Base-by-base conservation (phyloP, 2,797 vertebrate genomes). In the Rhinophrynus dorsalis region DNA sequence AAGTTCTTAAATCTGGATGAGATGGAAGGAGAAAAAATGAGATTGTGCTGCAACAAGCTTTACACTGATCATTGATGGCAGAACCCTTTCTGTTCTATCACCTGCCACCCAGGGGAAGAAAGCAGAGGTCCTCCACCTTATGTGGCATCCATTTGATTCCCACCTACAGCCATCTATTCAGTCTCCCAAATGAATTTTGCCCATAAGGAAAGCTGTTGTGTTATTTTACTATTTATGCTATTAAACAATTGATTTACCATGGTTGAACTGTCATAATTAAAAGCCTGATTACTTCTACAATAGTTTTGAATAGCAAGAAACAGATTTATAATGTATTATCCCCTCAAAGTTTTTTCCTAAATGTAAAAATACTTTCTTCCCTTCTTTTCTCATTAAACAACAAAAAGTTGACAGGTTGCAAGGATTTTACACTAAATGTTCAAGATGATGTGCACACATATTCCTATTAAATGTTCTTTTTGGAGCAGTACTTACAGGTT, bases 381-480 rank as follows among this genome's bases (percentile, higher is more conserved):
- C n/a, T n/a, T n/a, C n/a, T n/a, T 52, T 15, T 64, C 13, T 51
- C 33, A 66, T 66, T 66, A 66, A 21, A 57, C 54, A 33, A 30
- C 27, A 18, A 42, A 27, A 58, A 15, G 57, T 66, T 57, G 33
- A 15, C 40, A 65, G 32, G 27, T 62, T 59, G 65, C 12, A 37
- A 64, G 60, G 11, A 57, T 64, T 85, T 33, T 85, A 81, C 80
- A 72, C 75, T 81, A 74, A 77, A 79, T 75, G 75, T 79, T 78
- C 78, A 51, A 71, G 83, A 63, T 67, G 67, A 80, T 78, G 68
- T 76, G 82, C 76, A 82, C 81, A 80, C 76, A 80, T 79, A 64
- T 83, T 82, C 83, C 77, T 80, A 75, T 79, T 78, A 83, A 77
- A 72, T 78, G 65, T 76, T 79, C 79, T 82, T 67, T 68, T 42